A percentile compares a stretch with the other conserved stretches of the same genome.
Conservation (phyloP, 2,113 vertebrate species). For the Myiozetetes cayanensis region DNA sequence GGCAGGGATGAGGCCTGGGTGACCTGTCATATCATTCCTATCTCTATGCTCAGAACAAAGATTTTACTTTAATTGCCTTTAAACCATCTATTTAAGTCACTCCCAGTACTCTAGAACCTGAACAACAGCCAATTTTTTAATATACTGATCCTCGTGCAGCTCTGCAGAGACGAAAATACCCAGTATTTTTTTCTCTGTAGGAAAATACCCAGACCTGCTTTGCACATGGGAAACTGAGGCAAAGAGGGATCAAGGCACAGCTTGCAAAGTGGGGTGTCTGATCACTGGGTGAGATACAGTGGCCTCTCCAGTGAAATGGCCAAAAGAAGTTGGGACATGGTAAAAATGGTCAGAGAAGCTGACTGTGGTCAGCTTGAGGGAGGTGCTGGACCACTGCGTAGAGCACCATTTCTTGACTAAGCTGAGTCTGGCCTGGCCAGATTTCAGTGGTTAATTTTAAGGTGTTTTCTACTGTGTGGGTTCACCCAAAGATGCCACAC, state of each 20-base stretch:
- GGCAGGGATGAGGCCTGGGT: neutral
- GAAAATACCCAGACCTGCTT: neutral
- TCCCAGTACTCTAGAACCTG: neutral
- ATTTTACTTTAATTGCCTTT: conserved; percentile 20
- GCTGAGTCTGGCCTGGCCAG: neutral
- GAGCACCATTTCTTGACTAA: neutral
- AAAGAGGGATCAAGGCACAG: neutral
- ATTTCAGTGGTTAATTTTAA: neutral
- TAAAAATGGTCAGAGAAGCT: neutral
- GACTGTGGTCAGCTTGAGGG: neutral
- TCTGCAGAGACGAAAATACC: neutral
- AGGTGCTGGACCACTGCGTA: neutral
- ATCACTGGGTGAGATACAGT: accelerated
- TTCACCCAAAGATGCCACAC: neutral
- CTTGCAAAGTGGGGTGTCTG: neutral
- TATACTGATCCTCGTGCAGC: neutral
- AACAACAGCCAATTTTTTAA: neutral
- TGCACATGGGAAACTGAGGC: neutral
- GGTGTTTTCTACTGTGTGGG: neutral
- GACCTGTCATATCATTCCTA: neutral
- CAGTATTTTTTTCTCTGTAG: neutral
- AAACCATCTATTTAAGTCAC: conserved; percentile 9
- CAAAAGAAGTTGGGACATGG: neutral
- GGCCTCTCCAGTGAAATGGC: neutral
- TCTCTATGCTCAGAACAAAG: neutral